These are phyloP conservation scores for Bombus fervidus DNA, from an alignment of 1,140 invertebrate genomes.

Conservation along the genomic window DNA sequence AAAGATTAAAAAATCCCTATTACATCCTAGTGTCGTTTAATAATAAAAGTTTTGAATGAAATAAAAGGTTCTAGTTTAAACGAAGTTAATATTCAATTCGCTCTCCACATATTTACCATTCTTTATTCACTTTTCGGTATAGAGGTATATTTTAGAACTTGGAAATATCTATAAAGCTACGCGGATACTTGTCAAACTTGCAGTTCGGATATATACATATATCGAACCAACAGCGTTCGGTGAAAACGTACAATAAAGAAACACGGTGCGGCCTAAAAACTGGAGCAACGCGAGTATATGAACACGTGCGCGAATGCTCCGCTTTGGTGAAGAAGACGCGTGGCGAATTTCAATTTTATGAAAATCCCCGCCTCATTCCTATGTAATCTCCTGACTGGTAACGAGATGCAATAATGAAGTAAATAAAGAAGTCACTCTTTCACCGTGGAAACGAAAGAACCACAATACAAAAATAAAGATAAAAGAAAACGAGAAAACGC, in stretches of 20 bases:
- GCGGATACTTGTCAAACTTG: neutral
- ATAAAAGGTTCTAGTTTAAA: neutral
- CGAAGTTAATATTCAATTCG: neutral
- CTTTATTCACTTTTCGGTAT: neutral
- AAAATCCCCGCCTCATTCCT: neutral
- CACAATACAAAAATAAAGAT: neutral
- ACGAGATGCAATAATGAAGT: neutral
- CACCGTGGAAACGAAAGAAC: neutral
- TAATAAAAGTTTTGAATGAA: neutral
- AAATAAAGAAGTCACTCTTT: constrained; percentile 2
- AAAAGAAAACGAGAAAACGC: neutral
- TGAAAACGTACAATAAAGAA: neutral
- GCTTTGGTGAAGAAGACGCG: neutral
- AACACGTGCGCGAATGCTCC: neutral
- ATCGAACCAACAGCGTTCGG: neutral
- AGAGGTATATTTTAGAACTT: neutral
- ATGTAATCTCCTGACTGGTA: neutral
- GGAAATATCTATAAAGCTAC: neutral
- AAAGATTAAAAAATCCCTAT: neutral
- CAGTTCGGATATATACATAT: neutral
- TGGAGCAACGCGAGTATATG: neutral
- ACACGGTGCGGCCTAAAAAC: neutral
- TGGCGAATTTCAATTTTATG: constrained; percentile 1
- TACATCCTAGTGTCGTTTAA: neutral
- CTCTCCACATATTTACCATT: neutral